A percentile compares a stretch with the other conserved stretches of the same genome.
Evolutionary conservation across 2,797 vertebrate species (phyloP).

Genomic region (Periophthalmus magnuspinnatus): DNA sequence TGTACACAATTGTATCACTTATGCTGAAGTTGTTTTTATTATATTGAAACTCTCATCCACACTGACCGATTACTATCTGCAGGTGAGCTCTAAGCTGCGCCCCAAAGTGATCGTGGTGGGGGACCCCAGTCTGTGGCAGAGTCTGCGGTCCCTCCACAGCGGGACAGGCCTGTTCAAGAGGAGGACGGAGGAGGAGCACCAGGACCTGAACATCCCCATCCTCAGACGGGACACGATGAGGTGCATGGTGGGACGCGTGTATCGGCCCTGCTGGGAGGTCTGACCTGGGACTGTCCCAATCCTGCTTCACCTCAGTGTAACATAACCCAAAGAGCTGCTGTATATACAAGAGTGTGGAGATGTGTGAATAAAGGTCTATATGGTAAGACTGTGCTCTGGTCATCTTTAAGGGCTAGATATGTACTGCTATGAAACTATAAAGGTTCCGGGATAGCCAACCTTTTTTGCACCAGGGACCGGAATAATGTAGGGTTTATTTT

Average conservation of each 20-base stretch:
- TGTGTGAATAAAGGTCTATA: conserved; percentile 51
- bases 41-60: no score
- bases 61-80: no score
- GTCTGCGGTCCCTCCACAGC: conserved; percentile 53
- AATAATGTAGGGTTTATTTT: no score
- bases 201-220: conserved; percentile 68
- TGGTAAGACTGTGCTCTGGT: conserved; percentile 15
- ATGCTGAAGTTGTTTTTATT: no score
- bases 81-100: conserved; percentile 24
- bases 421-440: not conserved
- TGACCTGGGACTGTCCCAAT: conserved; percentile 41
- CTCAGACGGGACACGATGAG: conserved; percentile 78
- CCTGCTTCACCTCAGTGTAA: conserved; percentile 34
- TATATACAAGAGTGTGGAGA: conserved; percentile 28
- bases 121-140: conserved; percentile 65
- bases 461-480: no score
- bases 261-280: conserved; percentile 82
- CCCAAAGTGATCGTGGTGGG: conserved; percentile 67
- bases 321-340: conserved; percentile 33
- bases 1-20: no score
- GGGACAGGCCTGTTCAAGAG: conserved; percentile 58
- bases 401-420: not conserved
- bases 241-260: conserved; percentile 84
- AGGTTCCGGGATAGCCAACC: no score
- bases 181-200: conserved; percentile 53